A percentile compares a stretch with the other conserved stretches of the same genome.
Conservation (phyloP, 2,113 vertebrate genomes). For the Coturnix japonica region DNA sequence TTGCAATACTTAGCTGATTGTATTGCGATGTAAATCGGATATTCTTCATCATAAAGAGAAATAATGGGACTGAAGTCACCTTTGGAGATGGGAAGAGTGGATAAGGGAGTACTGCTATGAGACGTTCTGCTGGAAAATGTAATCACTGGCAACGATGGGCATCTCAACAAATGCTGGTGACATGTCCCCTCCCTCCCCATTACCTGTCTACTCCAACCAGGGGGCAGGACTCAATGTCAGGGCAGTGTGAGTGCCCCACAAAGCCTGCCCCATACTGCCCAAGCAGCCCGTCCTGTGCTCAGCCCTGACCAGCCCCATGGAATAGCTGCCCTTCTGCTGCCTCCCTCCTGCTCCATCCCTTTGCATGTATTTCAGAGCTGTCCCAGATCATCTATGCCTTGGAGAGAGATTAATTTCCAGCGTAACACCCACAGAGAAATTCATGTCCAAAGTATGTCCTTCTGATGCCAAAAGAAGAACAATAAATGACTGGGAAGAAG, state of each 20-base stretch:
- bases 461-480: slow-evolving; percentile 66
- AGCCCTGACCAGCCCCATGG: neutral
- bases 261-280: fast-evolving
- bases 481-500: slow-evolving; percentile 52
- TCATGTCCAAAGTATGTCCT: slow-evolving; percentile 62
- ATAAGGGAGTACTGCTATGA: fast-evolving
- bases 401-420: slow-evolving; percentile 65
- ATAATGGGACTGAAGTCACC: neutral
- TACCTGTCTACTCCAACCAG: fast-evolving
- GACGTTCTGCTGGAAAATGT: neutral
- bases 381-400: slow-evolving; percentile 18
- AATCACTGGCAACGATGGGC: fast-evolving
- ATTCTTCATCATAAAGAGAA: neutral
- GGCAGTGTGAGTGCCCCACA: fast-evolving
- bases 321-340: neutral
- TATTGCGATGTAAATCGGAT: neutral
- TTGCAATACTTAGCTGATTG: neutral
- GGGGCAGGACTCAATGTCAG: no score
- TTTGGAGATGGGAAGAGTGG: neutral
- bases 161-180: neutral
- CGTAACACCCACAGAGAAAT: slow-evolving; percentile 65
- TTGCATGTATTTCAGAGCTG: neutral
- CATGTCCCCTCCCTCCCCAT: fast-evolving
- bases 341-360: slow-evolving; percentile 10
- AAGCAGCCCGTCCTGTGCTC: fast-evolving